These are phyloP conservation scores for Stegastes partitus DNA, from an alignment of 2,113 vertebrate species.

Conservation along the genomic window DNA sequence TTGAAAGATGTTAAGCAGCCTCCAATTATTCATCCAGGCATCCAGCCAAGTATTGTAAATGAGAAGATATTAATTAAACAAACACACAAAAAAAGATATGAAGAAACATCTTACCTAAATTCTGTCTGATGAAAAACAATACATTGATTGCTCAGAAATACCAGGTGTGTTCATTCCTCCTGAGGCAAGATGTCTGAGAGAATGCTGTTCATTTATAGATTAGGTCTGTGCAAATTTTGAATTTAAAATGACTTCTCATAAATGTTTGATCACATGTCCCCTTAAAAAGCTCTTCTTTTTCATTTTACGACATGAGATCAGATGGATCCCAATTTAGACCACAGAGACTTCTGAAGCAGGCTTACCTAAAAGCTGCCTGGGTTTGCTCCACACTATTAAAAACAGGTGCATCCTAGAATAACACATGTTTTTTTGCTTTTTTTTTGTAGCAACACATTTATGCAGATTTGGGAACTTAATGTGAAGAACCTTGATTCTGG, in stretches of 20 bases:
- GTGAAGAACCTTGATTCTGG: background rate
- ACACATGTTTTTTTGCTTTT: background rate
- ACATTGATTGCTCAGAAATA: too few species aligned
- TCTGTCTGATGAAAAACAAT: too few species aligned
- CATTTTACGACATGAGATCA: constrained; percentile 4
- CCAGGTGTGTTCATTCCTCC: too few species aligned
- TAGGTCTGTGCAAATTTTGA: background rate
- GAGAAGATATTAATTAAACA: too few species aligned
- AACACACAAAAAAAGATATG: too few species aligned
- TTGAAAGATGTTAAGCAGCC: too few species aligned
- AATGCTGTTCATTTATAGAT: constrained; percentile 1
- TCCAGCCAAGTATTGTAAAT: too few species aligned
- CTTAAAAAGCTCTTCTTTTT: background rate
- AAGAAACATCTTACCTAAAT: too few species aligned
- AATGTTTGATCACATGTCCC: constrained; percentile 16
- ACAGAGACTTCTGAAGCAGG: background rate
- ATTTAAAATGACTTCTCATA: constrained; percentile 11
- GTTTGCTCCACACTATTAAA: background rate
- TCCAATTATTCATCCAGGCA: too few species aligned
- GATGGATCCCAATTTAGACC: constrained; percentile 3
- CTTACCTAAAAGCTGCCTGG: constrained; percentile 9
- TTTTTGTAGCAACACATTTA: background rate
- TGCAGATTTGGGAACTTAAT: background rate
- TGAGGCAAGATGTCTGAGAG: too few species aligned
- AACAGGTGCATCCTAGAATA: background rate